These are phyloP conservation scores for Aphelocoma coerulescens DNA, from an alignment of 2,113 vertebrate genomes.

Conservation along the genomic window DNA sequence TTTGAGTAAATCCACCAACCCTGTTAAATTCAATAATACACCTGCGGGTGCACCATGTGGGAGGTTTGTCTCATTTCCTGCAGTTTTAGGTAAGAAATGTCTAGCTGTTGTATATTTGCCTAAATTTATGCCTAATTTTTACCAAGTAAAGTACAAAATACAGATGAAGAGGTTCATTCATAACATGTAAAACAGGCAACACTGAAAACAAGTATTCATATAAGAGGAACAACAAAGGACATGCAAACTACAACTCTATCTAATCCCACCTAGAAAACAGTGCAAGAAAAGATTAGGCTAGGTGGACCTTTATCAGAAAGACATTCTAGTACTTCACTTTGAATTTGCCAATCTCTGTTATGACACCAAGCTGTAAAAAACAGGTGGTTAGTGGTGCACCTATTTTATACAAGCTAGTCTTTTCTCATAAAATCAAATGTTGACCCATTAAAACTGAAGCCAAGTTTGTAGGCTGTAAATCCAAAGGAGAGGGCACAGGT, in stretches of 20 bases:
- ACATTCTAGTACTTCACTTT: neutral
- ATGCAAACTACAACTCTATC: neutral
- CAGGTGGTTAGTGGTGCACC: no score
- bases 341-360: neutral
- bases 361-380: neutral
- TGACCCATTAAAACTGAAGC: neutral
- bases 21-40: neutral
- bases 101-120: neutral
- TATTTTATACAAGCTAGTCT: neutral
- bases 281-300: neutral
- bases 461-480: neutral
- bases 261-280: neutral
- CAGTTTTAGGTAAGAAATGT: neutral
- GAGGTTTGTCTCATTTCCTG: neutral
- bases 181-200: neutral
- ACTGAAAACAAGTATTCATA: neutral
- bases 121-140: neutral
- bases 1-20: neutral
- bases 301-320: neutral
- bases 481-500: neutral
- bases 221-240: neutral
- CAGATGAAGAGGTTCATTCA: neutral
- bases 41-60: neutral
- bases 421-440: neutral
- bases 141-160: neutral